Evolutionary conservation across 2,888 invertebrate species (phyloP).

Genomic region (Seladonia tumulorum): DNA sequence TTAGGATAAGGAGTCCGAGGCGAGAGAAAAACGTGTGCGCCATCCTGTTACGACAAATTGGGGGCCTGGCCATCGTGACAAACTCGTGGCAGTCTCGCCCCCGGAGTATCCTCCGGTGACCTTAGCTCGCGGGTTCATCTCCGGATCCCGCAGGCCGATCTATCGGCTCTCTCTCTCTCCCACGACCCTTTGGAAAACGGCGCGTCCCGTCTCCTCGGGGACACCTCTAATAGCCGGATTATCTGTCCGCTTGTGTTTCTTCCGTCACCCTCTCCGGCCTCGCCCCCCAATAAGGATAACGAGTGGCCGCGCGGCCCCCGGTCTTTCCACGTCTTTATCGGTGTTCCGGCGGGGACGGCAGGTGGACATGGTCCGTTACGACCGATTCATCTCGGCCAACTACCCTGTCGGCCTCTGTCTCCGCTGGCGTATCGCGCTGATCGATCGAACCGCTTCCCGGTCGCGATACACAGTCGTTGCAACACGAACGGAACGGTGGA

Average conservation of each 20-base stretch:
- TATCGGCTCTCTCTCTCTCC: slow-evolving; percentile 73
- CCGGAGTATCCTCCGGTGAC: slow-evolving; percentile 75
- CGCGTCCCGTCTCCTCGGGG: slow-evolving; percentile 75
- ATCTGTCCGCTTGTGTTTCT: slow-evolving; percentile 78
- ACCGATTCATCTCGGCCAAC: slow-evolving; percentile 48
- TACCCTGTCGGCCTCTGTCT: slow-evolving; percentile 28
- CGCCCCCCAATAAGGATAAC: slow-evolving; percentile 77
- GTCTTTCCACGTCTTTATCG: slow-evolving; percentile 65
- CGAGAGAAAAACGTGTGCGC: slow-evolving; percentile 72
- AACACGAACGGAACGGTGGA: neutral
- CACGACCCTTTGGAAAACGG: slow-evolving; percentile 74
- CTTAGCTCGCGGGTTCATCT: slow-evolving; percentile 75
- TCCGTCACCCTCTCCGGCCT: slow-evolving; percentile 61
- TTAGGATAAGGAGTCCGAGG: slow-evolving; percentile 75
- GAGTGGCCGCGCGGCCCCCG: slow-evolving; percentile 62
- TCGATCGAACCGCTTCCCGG: slow-evolving; percentile 39
- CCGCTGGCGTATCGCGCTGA: slow-evolving; percentile 40
- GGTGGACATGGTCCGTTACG: slow-evolving; percentile 53
- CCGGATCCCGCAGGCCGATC: slow-evolving; percentile 75
- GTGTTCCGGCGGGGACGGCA: slow-evolving; percentile 39
- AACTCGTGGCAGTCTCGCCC: slow-evolving; percentile 70
- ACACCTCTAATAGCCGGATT: slow-evolving; percentile 84
- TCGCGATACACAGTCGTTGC: neutral
- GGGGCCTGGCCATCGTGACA: slow-evolving; percentile 75
- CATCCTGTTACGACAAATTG: slow-evolving; percentile 83